A percentile compares a stretch with the other conserved stretches of the same genome.
phyloP scores from a whole-genome alignment of 2,888 invertebrate species.

The Ariolimax columbianus region DNA sequence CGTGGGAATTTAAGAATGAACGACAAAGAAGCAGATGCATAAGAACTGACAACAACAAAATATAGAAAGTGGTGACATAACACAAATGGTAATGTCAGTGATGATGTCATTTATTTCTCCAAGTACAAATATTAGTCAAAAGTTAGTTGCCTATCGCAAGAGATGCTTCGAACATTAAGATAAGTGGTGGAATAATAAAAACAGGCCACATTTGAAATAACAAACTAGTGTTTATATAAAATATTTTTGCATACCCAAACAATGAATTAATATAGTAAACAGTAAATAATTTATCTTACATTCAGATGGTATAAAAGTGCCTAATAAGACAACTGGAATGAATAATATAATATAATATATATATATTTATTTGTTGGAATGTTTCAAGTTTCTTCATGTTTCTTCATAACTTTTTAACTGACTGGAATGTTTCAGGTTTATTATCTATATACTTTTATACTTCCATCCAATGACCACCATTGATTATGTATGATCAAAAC shows the following conservation, averaged over 20 bases:
- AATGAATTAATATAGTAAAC: neutral
- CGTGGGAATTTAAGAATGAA: no score
- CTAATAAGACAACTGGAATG: neutral
- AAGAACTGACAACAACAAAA: no score
- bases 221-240: neutral
- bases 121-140: no score
- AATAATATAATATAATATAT: neutral
- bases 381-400: neutral
- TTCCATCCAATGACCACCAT: no score
- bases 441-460: no score
- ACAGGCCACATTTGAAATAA: neutral
- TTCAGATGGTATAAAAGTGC: neutral
- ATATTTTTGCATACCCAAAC: neutral
- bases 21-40: no score
- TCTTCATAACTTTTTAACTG: neutral
- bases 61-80: neutral
- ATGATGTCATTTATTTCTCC: neutral
- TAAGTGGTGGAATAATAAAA: neutral
- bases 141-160: no score
- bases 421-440: neutral
- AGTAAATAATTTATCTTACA: neutral
- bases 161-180: neutral
- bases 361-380: neutral
- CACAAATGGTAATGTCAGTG: neutral
- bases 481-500: no score